These are phyloP conservation scores for Polypterus bichir DNA, from an alignment of 2,113 vertebrate genomes.

Conservation along the genomic window DNA sequence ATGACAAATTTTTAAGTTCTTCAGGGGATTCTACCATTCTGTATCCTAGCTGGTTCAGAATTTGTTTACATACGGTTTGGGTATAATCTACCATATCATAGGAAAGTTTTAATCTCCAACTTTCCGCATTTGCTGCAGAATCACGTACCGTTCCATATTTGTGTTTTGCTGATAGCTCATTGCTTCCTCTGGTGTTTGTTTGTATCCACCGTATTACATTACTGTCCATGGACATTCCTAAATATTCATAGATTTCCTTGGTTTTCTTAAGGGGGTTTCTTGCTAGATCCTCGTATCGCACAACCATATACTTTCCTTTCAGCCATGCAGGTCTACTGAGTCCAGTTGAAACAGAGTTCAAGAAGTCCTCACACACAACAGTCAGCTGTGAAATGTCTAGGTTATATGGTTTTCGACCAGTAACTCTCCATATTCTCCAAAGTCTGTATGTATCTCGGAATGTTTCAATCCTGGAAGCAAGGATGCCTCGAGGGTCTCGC, in stretches of 20 bases:
- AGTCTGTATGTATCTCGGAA: constrained; percentile 87
- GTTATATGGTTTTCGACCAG: constrained; percentile 80
- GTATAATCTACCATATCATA: constrained; percentile 87
- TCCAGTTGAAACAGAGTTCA: constrained; percentile 78
- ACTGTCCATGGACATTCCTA: constrained; percentile 77
- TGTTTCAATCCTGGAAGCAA: constrained; percentile 86
- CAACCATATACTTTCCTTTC: constrained; percentile 90
- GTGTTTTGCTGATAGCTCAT: constrained; percentile 73
- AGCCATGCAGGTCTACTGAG: constrained; percentile 76
- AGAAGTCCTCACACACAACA: constrained; percentile 84
- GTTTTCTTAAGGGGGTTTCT: constrained; percentile 83
- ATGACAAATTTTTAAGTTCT: constrained; percentile 80
- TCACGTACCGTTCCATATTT: constrained; percentile 86
- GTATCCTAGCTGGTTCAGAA: constrained; percentile 82
- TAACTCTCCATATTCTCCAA: constrained; percentile 92
- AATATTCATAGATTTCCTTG: constrained; percentile 82
- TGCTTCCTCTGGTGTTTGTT: constrained; percentile 81
- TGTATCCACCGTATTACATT: constrained; percentile 86
- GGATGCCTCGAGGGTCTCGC: constrained; percentile 81
- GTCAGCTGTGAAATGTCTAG: constrained; percentile 81
- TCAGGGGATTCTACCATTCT: constrained; percentile 64
- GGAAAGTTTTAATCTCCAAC: constrained; percentile 86
- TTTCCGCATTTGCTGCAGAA: constrained; percentile 84
- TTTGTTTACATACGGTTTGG: constrained; percentile 76
- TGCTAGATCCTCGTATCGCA: constrained; percentile 91